Percentiles rank a stretch among this genome's conserved stretches.
These are phyloP conservation scores for Aphelocoma californica DNA, from an alignment of 2,797 vertebrate genomes.

Conservation along the genomic window DNA sequence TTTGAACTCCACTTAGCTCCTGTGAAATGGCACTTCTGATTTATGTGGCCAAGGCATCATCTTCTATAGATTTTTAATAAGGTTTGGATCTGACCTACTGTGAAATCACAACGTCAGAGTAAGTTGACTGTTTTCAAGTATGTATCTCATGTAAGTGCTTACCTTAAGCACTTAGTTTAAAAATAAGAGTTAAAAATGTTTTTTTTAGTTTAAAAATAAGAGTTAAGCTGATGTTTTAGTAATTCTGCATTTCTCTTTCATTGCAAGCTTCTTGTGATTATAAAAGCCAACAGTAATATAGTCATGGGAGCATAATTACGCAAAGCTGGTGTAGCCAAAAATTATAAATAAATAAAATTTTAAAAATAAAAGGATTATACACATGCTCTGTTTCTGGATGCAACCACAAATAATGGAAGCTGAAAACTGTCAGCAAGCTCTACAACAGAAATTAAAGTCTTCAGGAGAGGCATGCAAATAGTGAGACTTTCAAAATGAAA, in stretches of 20 bases:
- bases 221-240: background rate
- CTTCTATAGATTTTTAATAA: background rate
- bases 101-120: background rate
- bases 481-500: background rate
- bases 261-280: background rate
- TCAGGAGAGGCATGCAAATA: background rate
- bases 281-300: background rate
- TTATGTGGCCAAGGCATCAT: background rate
- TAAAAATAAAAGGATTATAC: background rate
- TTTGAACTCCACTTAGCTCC: constrained; percentile 11
- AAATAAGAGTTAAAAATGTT: constrained; percentile 5
- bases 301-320: background rate
- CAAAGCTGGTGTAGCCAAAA: background rate
- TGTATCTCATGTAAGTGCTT: background rate
- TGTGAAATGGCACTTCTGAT: background rate
- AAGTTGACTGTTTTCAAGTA: background rate
- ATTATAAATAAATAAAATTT: background rate
- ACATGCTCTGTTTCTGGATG: background rate
- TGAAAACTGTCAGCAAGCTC: background rate
- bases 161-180: background rate
- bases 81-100: background rate
- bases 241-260: background rate
- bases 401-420: background rate
- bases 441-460: background rate
- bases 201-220: constrained; percentile 15